A percentile compares a stretch with the other conserved stretches of the same genome.
phyloP scores from a whole-genome alignment of 2,797 vertebrate species.

The Alectoris magna region DNA sequence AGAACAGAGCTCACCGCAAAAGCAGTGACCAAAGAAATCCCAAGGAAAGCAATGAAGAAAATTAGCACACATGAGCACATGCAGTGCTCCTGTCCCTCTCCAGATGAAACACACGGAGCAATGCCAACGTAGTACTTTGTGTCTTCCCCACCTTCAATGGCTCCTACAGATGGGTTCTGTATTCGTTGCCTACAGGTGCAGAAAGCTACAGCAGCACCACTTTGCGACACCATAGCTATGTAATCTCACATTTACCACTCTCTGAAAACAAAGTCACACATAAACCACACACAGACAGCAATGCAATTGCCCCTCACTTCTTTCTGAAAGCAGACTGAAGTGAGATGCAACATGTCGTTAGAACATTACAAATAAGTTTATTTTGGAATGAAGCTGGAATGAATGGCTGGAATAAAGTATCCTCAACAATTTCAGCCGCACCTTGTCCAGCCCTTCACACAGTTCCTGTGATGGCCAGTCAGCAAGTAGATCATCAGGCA shows the following conservation, averaged over 20 bases:
- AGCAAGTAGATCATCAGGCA: background rate
- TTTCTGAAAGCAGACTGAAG: background rate
- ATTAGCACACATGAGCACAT: background rate
- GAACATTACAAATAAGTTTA: background rate
- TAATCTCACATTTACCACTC: background rate
- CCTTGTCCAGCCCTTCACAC: background rate
- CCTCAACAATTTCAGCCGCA: background rate
- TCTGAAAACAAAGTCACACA: slow-evolving; percentile 1
- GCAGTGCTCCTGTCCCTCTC: background rate
- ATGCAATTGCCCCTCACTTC: background rate
- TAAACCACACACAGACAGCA: background rate
- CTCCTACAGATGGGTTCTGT: background rate
- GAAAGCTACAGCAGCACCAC: background rate
- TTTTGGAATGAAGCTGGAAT: background rate
- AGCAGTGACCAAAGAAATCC: background rate
- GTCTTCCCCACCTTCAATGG: background rate
- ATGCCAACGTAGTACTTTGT: background rate
- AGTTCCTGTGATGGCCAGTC: background rate
- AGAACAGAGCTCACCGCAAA: background rate
- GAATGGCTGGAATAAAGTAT: background rate
- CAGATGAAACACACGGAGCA: background rate
- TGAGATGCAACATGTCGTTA: background rate
- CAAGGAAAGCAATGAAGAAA: background rate
- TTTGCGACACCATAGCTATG: background rate
- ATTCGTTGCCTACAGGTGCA: background rate